These are phyloP conservation scores for Deilephila porcellus DNA, from an alignment of 2,888 invertebrate genomes.

Conservation along the genomic window DNA sequence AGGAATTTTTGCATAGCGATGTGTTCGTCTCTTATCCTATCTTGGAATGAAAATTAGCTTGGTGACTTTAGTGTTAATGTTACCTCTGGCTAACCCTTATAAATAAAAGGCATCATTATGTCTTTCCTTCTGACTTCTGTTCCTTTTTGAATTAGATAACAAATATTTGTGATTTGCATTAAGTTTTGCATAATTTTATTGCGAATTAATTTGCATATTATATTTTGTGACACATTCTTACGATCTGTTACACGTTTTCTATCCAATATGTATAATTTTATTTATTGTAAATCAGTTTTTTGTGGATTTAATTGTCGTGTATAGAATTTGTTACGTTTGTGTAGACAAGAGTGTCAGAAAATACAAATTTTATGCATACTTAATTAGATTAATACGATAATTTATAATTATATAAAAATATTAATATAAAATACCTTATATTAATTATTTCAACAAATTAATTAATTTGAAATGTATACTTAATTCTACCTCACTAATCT, in stretches of 20 bases:
- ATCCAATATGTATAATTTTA: neutral
- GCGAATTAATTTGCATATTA: slow-evolving; percentile 44
- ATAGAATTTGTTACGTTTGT: neutral
- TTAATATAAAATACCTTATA: neutral
- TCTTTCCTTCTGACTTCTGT: neutral
- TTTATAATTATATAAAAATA: neutral
- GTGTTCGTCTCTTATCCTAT: too few species aligned
- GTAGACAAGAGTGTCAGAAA: neutral
- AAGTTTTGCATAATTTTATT: slow-evolving; percentile 46
- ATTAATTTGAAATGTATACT: too few species aligned
- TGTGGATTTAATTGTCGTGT: neutral
- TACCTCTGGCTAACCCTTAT: too few species aligned
- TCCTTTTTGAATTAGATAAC: neutral
- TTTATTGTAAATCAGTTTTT: neutral
- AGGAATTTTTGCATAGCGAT: too few species aligned
- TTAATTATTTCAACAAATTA: too few species aligned
- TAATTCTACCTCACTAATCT: too few species aligned
- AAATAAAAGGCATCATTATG: too few species aligned
- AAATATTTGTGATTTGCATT: slow-evolving; percentile 11
- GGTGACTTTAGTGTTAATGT: too few species aligned
- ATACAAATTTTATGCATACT: neutral
- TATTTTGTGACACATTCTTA: slow-evolving; percentile 34
- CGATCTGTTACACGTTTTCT: neutral
- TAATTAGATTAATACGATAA: neutral
- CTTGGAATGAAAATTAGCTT: too few species aligned